Percentiles rank a stretch among this genome's conserved stretches.
These are phyloP conservation scores for Eurystomus glaucurus DNA, from an alignment of 2,797 vertebrate genomes.

Conservation along the genomic window DNA sequence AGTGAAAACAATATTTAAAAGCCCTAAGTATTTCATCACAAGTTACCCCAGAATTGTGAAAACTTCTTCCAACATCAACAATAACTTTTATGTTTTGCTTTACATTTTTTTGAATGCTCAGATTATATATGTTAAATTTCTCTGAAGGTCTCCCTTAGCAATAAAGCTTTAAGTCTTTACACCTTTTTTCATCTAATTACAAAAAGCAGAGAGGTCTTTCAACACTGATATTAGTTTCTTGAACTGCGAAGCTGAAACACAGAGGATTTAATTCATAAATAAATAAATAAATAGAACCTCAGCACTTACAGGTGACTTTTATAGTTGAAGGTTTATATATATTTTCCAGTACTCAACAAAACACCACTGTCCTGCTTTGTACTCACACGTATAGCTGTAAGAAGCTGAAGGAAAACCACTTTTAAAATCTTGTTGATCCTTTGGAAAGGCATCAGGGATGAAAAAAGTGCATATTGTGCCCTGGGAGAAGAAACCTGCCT, in stretches of 20 bases:
- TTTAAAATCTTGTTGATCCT: background rate
- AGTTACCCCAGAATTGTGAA: background rate
- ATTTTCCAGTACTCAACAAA: background rate
- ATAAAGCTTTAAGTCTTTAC: background rate
- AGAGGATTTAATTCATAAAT: background rate
- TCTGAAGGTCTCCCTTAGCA: accelerated
- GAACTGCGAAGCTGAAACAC: background rate
- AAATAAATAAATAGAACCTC: background rate
- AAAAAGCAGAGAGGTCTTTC: background rate
- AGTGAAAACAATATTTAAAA: background rate
- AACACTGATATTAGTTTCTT: background rate
- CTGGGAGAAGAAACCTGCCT: background rate
- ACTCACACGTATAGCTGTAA: background rate
- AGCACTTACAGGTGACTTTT: background rate
- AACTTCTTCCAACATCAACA: background rate
- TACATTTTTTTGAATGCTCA: background rate
- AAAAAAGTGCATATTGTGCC: accelerated
- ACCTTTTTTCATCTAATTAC: background rate
- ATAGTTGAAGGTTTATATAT: background rate
- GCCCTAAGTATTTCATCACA: background rate
- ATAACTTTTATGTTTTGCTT: background rate
- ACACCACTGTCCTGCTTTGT: background rate
- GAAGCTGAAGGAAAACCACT: background rate
- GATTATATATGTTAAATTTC: background rate
- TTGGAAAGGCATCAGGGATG: background rate